A percentile compares a stretch with the other conserved stretches of the same genome.
These are phyloP conservation scores for Caenorhabditis japonica DNA, from an alignment of 2,888 invertebrate species.

Conservation along the genomic window DNA sequence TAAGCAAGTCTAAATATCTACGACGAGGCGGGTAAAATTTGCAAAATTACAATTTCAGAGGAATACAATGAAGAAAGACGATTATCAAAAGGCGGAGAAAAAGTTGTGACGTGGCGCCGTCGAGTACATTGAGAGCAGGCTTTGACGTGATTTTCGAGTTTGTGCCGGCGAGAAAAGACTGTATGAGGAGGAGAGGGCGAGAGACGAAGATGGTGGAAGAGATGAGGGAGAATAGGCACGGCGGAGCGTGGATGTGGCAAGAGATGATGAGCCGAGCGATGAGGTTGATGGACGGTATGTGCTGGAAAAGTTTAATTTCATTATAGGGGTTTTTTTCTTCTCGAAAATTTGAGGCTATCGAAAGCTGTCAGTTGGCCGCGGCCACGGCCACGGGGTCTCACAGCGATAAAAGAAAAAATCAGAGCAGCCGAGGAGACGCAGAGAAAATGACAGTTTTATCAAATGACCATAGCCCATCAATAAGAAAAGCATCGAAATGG, in stretches of 20 bases:
- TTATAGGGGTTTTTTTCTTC: not conserved
- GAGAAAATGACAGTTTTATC: too few relatives aligned
- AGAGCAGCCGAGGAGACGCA: not conserved
- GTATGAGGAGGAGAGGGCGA: constrained; percentile 57
- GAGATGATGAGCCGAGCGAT: not conserved
- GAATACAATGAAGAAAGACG: constrained; percentile 9
- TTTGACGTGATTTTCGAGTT: constrained; percentile 60
- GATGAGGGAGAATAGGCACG: constrained; percentile 49
- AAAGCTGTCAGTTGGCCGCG: too few relatives aligned
- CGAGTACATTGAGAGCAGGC: constrained; percentile 64
- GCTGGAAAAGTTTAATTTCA: constrained; percentile 20
- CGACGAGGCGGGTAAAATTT: too few relatives aligned
- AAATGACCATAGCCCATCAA: too few relatives aligned
- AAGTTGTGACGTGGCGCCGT: constrained; percentile 65
- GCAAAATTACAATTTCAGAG: too few relatives aligned
- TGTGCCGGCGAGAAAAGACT: constrained; percentile 64
- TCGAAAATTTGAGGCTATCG: too few relatives aligned
- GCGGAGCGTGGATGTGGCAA: constrained; percentile 31
- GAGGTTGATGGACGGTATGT: constrained; percentile 44
- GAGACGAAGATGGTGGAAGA: constrained; percentile 34
- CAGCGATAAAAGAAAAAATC: too few relatives aligned
- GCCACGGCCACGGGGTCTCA: too few relatives aligned
- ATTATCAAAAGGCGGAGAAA: constrained; percentile 68
- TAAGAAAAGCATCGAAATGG: too few relatives aligned
- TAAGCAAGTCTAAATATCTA: too few relatives aligned